These are phyloP conservation scores for Emydura subglobosa DNA, from an alignment of 2,113 vertebrate genomes.

Conservation along the genomic window DNA sequence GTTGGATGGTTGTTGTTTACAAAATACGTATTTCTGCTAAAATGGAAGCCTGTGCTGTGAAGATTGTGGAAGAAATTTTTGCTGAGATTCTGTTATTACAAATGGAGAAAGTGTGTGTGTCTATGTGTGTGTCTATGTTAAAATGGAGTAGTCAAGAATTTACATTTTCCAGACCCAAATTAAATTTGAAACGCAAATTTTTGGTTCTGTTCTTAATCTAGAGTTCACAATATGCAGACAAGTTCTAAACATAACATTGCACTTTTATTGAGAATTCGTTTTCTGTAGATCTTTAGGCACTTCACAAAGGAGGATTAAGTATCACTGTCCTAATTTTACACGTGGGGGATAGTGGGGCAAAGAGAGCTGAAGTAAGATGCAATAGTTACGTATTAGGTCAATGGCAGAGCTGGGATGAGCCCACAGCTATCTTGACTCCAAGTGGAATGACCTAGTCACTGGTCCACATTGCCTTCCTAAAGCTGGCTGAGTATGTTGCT, in stretches of 20 bases:
- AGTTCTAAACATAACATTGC: neutral
- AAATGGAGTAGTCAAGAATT: neutral
- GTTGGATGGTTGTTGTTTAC: no score
- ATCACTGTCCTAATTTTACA: neutral
- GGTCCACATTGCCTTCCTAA: neutral
- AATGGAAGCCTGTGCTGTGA: neutral
- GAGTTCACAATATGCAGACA: neutral
- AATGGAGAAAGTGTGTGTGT: no score
- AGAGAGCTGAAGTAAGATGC: neutral
- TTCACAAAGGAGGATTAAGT: neutral
- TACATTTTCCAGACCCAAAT: neutral
- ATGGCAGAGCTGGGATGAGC: neutral
- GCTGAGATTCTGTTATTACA: neutral
- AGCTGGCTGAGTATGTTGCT: neutral
- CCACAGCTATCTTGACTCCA: neutral
- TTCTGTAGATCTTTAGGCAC: neutral
- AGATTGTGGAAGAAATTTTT: neutral
- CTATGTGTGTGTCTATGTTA: neutral
- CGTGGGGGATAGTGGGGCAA: neutral
- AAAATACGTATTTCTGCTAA: neutral
- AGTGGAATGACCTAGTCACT: neutral
- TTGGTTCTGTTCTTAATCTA: neutral
- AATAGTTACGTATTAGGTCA: neutral
- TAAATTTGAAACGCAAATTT: neutral
- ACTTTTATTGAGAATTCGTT: neutral